These are phyloP conservation scores for Sebastes variabilis DNA, from an alignment of 2,797 vertebrate genomes.

Conservation along the genomic window DNA sequence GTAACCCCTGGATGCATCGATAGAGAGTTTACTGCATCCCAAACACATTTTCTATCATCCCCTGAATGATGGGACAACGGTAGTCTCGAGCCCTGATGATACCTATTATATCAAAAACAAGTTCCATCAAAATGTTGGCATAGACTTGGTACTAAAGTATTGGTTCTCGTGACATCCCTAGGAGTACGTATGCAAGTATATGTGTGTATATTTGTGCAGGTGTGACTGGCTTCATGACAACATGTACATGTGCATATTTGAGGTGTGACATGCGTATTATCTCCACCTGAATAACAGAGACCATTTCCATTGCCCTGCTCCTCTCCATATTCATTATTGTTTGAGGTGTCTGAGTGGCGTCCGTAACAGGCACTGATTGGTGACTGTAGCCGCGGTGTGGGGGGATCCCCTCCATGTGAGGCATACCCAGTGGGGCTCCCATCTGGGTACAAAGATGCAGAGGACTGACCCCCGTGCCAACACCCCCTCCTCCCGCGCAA, in stretches of 20 bases:
- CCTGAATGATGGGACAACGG: no score
- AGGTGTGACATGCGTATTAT: conserved; percentile 35
- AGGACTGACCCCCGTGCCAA: conserved; percentile 63
- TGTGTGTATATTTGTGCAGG: not conserved
- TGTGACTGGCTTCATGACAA: conserved; percentile 1
- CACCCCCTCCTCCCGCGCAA: conserved; percentile 82
- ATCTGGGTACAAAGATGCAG: conserved; percentile 65
- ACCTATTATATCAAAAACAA: not conserved
- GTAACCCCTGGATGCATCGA: no score
- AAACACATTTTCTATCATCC: no score
- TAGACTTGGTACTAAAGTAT: not conserved
- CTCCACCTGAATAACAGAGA: conserved; percentile 93
- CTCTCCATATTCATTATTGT: conserved; percentile 81
- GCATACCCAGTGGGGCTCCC: conserved; percentile 82
- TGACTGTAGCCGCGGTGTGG: conserved; percentile 85
- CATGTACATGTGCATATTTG: conserved; percentile 20
- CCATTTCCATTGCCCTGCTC: conserved; percentile 85
- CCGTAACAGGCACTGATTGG: conserved; percentile 92
- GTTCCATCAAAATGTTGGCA: not conserved
- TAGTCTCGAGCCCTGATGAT: no score
- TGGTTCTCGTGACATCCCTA: not conserved
- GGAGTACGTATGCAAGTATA: not conserved
- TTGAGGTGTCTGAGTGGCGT: conserved; percentile 83
- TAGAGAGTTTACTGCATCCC: no score
- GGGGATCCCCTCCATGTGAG: conserved; percentile 74